Conservation (phyloP, 2,797 vertebrate genomes). For the Prunella strophiata region DNA sequence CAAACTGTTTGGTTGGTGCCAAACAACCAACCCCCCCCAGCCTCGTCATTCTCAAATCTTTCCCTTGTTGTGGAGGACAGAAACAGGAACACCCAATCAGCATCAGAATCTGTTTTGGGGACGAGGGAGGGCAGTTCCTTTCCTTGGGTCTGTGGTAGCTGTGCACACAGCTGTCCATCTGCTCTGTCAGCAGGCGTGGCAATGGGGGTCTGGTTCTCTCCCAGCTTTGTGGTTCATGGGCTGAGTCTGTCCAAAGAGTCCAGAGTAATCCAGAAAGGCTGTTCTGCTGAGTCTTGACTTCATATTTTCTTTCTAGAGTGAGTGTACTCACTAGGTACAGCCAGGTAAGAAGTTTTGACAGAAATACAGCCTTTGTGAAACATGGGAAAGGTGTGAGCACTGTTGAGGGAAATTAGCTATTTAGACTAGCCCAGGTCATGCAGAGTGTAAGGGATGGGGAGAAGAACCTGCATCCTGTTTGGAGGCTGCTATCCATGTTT, state of each 20-base stretch:
- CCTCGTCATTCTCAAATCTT: neutral
- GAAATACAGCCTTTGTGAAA: neutral
- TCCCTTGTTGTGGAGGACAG: neutral
- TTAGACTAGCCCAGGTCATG: neutral
- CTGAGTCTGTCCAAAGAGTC: neutral
- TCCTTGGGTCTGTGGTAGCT: neutral
- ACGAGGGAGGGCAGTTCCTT: neutral
- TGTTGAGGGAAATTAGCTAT: neutral
- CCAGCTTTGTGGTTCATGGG: rapidly evolving
- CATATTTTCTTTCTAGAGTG: neutral
- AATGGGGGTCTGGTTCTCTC: neutral
- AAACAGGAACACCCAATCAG: neutral
- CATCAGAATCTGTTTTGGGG: neutral
- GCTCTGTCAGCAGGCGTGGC: neutral
- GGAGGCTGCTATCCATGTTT: neutral
- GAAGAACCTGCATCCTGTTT: neutral
- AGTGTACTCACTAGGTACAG: neutral
- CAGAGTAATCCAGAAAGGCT: neutral
- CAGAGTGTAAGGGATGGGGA: neutral
- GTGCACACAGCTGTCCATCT: neutral
- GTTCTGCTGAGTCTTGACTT: neutral
- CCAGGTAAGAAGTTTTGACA: neutral
- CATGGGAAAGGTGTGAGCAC: neutral
- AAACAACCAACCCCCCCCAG: rapidly evolving
- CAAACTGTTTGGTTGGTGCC: no score